Base-by-base conservation (phyloP, 2,888 invertebrate species). In the Drosophila tanythrix region DNA sequence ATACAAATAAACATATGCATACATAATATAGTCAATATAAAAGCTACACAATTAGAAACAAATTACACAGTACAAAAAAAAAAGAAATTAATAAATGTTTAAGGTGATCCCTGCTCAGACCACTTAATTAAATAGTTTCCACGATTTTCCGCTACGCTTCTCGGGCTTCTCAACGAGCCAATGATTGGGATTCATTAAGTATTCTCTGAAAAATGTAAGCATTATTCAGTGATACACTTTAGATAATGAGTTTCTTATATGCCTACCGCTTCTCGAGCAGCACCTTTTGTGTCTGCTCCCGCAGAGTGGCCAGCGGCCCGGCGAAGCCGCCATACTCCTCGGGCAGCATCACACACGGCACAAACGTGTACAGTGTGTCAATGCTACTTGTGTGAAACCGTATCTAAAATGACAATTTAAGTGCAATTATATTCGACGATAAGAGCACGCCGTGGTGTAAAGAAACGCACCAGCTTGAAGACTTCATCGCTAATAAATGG, bases 341-440 rank as follows among this genome's bases (percentile, higher is more conserved):
- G 15, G 92, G 92, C 52, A 92, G 63, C 83, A 92, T 85, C 0
- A 65, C 69, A 15, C 84, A 86, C 4, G 96, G 95, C 36, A 96
- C 94, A 83, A 94, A 94, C 48, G 95, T 93, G 85, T 94, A 95
- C 0, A 96, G 89, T 0, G 95, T 95, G 0, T 94, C 94, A 0
- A 96, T 94, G 75, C 95, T 95, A 0, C 95, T 94, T 56, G 94
- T 94, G 91, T 96, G 96, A 92, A 96, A 96, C 82, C 95, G 95
- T 50, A 96, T 94, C 96, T 96, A 90, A 58, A 70, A 56, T 10
- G 6, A 4, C 4, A 25, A 53, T 29, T 11, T 13, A 2, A 18
- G 18, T 10, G 1, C 8, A 10, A 13, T 25, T 27, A 25, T 13
- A 35, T 38, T 25, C 1, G 15, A 10, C 10, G 15, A 25, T 13